Percentiles rank a stretch among this genome's conserved stretches.
phyloP scores from a whole-genome alignment of 2,888 invertebrate genomes.

The Lithophane socia region DNA sequence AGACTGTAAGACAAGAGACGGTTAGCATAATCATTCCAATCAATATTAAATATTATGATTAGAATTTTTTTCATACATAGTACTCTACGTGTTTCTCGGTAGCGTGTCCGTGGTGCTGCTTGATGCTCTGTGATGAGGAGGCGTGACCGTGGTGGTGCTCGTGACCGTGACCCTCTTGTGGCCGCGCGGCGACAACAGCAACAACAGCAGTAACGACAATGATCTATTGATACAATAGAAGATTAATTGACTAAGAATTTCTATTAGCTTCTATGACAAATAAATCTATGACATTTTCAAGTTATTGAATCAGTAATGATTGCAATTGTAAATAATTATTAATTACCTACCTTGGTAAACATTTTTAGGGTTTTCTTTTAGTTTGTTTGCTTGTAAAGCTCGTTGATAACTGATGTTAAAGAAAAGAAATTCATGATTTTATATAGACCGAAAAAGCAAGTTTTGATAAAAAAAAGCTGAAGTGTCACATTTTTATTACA shows the following conservation, averaged over 20 bases:
- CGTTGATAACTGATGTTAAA: constrained; percentile 20
- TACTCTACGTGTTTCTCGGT: constrained; percentile 63
- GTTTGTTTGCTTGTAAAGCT: constrained; percentile 16
- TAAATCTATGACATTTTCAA: too few species aligned
- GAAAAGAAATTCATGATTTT: constrained; percentile 22
- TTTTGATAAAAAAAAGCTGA: constrained; percentile 30
- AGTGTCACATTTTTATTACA: constrained; percentile 14
- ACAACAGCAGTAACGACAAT: not conserved
- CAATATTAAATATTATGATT: not conserved
- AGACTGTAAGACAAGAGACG: constrained; percentile 15
- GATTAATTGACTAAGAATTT: not conserved
- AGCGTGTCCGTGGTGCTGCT: constrained; percentile 71
- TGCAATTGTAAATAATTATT: not conserved
- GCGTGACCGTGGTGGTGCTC: constrained; percentile 67
- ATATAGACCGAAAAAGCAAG: constrained; percentile 36
- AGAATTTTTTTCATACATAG: constrained; percentile 23
- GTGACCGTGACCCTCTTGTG: constrained; percentile 42
- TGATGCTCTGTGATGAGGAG: constrained; percentile 74
- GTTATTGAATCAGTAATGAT: not conserved
- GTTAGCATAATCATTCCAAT: not conserved
- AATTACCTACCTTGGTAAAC: constrained; percentile 43
- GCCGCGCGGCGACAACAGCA: constrained; percentile 3
- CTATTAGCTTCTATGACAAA: too few species aligned
- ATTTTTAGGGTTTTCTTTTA: not conserved
- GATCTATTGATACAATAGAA: not conserved